Evolutionary conservation across 2,113 vertebrate genomes (phyloP), one percentile per base, ranked within the genome.

Genomic region (Danionella cerebrum): DNA sequence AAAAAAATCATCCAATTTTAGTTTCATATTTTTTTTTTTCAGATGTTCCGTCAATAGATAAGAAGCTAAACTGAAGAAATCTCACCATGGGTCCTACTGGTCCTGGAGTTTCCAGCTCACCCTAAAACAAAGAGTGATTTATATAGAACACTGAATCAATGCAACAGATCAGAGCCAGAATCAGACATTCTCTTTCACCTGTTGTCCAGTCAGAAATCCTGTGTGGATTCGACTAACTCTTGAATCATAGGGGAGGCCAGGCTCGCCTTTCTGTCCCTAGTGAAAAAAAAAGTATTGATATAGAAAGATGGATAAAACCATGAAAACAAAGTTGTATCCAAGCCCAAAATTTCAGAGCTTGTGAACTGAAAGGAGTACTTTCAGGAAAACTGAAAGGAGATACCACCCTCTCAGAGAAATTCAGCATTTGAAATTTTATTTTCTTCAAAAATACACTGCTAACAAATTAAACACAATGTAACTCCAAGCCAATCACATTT

Each of bases 191-290:
- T 51, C 6, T 21, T 47, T 69, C 73, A 87, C 86, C 76, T 19
- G 76, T 14, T 45, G 18, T 58, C 80, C 84, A 16, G 65, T 29
- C 22, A 79, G 55, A 6, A 77, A 79, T 12, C 78, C 82, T 10
- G 79, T 57, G 57, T 80, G 73, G 35, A 72, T 12, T 6, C 80
- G 73, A 13, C 2, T 79, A 38, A 84, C 84, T 44, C 85, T 83
- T 4, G 75, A 55, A 0, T 80, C 85, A 38, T 70, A 2, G 25
- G 83, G 67, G 51, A 86, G 4, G 2, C 88, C 86, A 1, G 86
- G 83, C 5, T 89, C 88, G 67, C 88, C 88, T 69, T 89, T 89
- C 67, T 83, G 38, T 9, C 88, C 88, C 88, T 89, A 67, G 53
- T 71, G 13, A 69, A 39, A 29, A 52, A 13, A 45, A 18, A 48